Conservation (phyloP, 2,888 invertebrate species). For the Drosophila tripunctata region DNA sequence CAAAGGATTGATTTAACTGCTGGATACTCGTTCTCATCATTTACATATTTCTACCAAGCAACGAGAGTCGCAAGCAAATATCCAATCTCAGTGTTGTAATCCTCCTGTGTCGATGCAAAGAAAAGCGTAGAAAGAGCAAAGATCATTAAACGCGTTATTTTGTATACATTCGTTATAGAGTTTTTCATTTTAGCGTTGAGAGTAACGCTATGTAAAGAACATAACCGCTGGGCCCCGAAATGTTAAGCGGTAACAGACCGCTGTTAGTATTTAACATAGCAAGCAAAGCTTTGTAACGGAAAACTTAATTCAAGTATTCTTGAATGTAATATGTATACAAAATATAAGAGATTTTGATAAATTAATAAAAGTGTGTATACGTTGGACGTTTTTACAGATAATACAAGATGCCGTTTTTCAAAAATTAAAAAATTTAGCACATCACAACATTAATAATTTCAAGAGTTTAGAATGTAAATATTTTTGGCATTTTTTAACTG, state of each 20-base stretch:
- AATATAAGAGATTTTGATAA: too few relatives aligned
- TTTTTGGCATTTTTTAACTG: slow-evolving; percentile 67
- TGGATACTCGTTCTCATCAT: slow-evolving; percentile 13
- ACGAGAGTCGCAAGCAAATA: slow-evolving; percentile 88
- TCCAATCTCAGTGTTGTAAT: slow-evolving; percentile 87
- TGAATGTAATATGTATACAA: too few relatives aligned
- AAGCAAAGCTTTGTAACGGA: too few relatives aligned
- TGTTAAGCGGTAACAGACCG: too few relatives aligned
- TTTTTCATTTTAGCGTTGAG: slow-evolving; percentile 18
- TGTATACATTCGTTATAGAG: slow-evolving; percentile 56
- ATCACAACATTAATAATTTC: too few relatives aligned
- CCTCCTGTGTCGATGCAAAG: slow-evolving; percentile 86
- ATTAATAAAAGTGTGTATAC: too few relatives aligned
- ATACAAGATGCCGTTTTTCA: too few relatives aligned
- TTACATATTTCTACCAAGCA: slow-evolving; percentile 86
- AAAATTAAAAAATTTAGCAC: too few relatives aligned
- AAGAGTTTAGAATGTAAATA: too few relatives aligned
- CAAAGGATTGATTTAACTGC: slow-evolving; percentile 22
- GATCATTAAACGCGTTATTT: slow-evolving; percentile 70
- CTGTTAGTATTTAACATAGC: too few relatives aligned
- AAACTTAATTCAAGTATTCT: too few relatives aligned
- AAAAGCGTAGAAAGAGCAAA: slow-evolving; percentile 68
- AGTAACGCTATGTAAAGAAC: slow-evolving; percentile 5
- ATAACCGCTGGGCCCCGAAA: slow-evolving; percentile 41
- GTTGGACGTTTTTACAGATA: too few relatives aligned